Base-by-base conservation (phyloP, 2,797 vertebrate species). In the Amazonetta brasiliensis region DNA sequence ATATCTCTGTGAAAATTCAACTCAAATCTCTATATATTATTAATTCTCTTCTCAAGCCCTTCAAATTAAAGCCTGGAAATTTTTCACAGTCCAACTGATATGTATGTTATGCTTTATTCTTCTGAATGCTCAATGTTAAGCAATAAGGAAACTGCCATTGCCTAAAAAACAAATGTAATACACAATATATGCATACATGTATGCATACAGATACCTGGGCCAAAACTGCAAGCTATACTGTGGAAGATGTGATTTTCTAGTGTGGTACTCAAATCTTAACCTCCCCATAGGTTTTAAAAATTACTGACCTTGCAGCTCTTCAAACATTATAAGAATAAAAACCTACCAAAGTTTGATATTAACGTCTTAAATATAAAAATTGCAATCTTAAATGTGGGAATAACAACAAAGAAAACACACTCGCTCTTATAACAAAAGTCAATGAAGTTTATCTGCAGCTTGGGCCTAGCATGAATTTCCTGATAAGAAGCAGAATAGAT, bases 11-110 rank as follows among this genome's bases (percentile, higher is more conserved):
- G 43, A 63, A 89, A 59, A 2, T 73, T 58, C 0, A 0, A 37
- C 26, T 84, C 20, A 12, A 35, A 68, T 19, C 15, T 81, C 25
- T 52, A 9, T 0, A 0, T 55, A 43, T 31, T 60, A 13, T 5
- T 80, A 67, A 59, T 11, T 44, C 72, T 84, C 6, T 8, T 66
- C 48, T 75, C 30, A 62, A 68, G 25, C 7, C 4, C 13, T 76
- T 86, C 20, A 67, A 79, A 92, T 26, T 59, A 80, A 72, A 79
- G 23, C 12, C 52, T 56, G 52, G 35, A 66, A 76, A 25, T 73
- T 92, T 86, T 46, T 73, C 35, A 87, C 26, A 35, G 13, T 8
- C 37, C 14, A 62, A 9, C 3, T 73, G 39, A 50, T 79, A 18
- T 11, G 8, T 56, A 74, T 0, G 0, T 69, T 73, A n/a, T 19